phyloP scores from a whole-genome alignment of 1,140 invertebrate genomes.

The Monochamus saltuarius region DNA sequence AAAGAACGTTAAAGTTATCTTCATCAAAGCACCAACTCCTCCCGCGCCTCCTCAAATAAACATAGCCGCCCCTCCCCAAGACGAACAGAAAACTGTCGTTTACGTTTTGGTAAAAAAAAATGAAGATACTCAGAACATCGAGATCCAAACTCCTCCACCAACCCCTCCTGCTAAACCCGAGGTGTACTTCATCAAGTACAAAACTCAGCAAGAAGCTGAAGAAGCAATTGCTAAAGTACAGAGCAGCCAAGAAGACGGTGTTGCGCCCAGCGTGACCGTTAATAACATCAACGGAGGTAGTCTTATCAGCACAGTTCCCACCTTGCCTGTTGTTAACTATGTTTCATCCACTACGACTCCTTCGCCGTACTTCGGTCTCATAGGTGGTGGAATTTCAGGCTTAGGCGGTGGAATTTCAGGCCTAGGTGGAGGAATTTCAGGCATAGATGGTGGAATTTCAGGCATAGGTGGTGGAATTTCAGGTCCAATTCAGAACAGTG shows the following conservation, averaged over 20 bases:
- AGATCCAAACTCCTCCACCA: conserved; percentile 70
- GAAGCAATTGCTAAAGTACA: conserved; percentile 7
- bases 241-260: not conserved
- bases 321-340: conserved; percentile 5
- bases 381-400: too few species aligned
- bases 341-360: not conserved
- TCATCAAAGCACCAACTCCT: conserved; percentile 81
- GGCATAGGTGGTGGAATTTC: too few species aligned
- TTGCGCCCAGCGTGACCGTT: not conserved
- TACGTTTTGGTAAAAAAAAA: conserved; percentile 85
- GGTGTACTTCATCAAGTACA: conserved; percentile 88
- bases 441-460: too few species aligned
- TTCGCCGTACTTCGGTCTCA: too few species aligned
- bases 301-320: not conserved
- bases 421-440: too few species aligned
- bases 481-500: too few species aligned
- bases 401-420: too few species aligned
- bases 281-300: conserved; percentile 1
- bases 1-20: conserved; percentile 87
- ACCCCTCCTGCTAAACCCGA: conserved; percentile 81
- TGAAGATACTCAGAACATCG: conserved; percentile 75
- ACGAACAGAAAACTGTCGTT: conserved; percentile 85
- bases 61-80: conserved; percentile 62
- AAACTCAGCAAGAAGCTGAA: conserved; percentile 67
- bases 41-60: conserved; percentile 73